phyloP scores from a whole-genome alignment of 2,113 vertebrate species.

The Caranx melampygus region DNA sequence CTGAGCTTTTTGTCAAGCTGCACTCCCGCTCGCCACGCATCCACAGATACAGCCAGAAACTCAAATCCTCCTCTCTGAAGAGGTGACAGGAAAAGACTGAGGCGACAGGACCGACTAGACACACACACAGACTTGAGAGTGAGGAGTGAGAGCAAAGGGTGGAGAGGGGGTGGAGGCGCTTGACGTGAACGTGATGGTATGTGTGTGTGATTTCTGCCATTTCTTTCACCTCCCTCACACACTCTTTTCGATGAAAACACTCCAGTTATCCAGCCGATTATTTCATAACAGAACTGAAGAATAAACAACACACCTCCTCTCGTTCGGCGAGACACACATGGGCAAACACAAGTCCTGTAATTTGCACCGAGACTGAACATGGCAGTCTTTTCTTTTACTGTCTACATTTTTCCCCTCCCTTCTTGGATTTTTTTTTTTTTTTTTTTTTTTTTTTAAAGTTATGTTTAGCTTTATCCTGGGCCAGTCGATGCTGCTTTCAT shows the following conservation, averaged over 20 bases:
- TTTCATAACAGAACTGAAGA: constrained; percentile 38
- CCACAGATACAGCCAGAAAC: constrained; percentile 93
- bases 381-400: constrained; percentile 57
- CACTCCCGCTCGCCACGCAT: constrained; percentile 95
- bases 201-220: constrained; percentile 45
- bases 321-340: constrained; percentile 38
- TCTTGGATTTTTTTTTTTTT: constrained; percentile 30
- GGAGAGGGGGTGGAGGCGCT: background rate
- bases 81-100: constrained; percentile 90
- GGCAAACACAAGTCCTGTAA: constrained; percentile 55
- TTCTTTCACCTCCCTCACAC: constrained; percentile 45
- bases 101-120: constrained; percentile 33
- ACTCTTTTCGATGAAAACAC: constrained; percentile 57
- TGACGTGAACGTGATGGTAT: constrained; percentile 29
- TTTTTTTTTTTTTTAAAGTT: background rate
- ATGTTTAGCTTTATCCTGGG: constrained; percentile 59
- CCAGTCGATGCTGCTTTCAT: constrained; percentile 64
- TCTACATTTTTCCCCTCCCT: background rate
- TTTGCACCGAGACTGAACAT: constrained; percentile 71
- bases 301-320: constrained; percentile 40
- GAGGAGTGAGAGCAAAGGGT: constrained; percentile 5
- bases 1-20: constrained; percentile 97
- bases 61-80: constrained; percentile 90
- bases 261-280: constrained; percentile 42
- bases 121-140: constrained; percentile 45